Evolutionary conservation across 2,113 vertebrate species (phyloP).

Genomic region (Gobius niger): DNA sequence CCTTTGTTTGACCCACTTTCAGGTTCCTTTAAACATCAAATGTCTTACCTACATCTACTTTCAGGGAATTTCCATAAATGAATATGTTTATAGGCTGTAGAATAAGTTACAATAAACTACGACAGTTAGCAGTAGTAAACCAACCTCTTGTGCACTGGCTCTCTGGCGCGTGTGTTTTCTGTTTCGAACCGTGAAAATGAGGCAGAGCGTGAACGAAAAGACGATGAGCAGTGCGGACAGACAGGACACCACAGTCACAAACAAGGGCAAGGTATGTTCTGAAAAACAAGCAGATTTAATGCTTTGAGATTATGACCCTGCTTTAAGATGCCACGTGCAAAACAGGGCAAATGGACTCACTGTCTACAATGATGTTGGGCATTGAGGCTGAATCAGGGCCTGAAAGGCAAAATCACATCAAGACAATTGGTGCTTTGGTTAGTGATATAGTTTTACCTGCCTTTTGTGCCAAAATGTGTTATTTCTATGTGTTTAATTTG

Average conservation of each 20-base stretch:
- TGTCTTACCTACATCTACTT: too few relatives aligned
- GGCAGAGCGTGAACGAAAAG: conserved; percentile 54
- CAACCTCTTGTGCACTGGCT: conserved; percentile 43
- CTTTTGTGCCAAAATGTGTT: too few relatives aligned
- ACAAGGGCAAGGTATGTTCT: conserved; percentile 43
- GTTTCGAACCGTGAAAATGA: conserved; percentile 25
- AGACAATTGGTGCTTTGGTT: not conserved
- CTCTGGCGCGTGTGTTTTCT: not conserved
- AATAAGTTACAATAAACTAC: too few relatives aligned
- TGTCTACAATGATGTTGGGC: not conserved
- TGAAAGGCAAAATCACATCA: conserved; percentile 12
- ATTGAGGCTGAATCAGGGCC: not conserved
- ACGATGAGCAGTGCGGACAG: conserved; percentile 47
- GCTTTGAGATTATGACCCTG: not conserved
- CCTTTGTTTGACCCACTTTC: not conserved
- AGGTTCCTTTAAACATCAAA: not conserved
- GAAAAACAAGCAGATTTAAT: conserved; percentile 4
- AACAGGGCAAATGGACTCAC: conserved; percentile 27
- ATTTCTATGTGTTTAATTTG: too few relatives aligned
- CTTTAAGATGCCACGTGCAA: not conserved
- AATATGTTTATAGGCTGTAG: not conserved
- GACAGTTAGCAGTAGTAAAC: not conserved
- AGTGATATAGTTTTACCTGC: too few relatives aligned
- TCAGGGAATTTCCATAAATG: not conserved
- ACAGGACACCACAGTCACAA: conserved; percentile 35